Conservation (phyloP, 2,797 vertebrate genomes). For the Cyprinella venusta region DNA sequence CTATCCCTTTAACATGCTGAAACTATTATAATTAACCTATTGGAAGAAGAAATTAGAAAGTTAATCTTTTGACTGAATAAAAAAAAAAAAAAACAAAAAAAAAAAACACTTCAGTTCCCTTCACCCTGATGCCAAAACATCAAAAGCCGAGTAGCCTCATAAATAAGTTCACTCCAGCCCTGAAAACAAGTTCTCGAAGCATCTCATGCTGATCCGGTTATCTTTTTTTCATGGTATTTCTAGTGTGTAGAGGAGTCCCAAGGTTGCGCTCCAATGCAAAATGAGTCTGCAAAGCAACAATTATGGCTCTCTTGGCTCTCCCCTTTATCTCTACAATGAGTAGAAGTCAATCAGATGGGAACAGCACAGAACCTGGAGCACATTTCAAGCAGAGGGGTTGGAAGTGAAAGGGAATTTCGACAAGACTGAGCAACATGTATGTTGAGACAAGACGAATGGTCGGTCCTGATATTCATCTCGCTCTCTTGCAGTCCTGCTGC, state of each 20-base stretch:
- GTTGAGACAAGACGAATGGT: slow-evolving; percentile 71
- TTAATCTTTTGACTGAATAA: neutral
- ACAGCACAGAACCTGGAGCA: neutral
- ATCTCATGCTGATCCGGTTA: slow-evolving; percentile 14
- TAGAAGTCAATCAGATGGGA: neutral
- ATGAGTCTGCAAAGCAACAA: slow-evolving; percentile 22
- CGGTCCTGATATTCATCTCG: slow-evolving; percentile 73
- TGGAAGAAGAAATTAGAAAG: neutral
- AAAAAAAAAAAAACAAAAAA: neutral
- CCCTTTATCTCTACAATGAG: slow-evolving; percentile 1
- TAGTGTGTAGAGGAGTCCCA: slow-evolving; percentile 3
- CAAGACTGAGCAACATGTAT: slow-evolving; percentile 67
- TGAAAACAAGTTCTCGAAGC: slow-evolving; percentile 21
- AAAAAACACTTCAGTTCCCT: neutral
- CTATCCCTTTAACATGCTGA: neutral
- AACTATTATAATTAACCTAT: neutral
- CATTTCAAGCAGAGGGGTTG: slow-evolving; percentile 40
- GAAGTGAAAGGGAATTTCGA: slow-evolving; percentile 60
- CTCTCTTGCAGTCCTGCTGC: slow-evolving; percentile 68
- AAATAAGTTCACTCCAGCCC: neutral
- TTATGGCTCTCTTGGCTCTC: slow-evolving; percentile 13
- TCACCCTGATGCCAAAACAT: neutral
- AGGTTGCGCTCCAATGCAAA: slow-evolving; percentile 25
- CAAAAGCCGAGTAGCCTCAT: neutral
- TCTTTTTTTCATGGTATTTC: slow-evolving; percentile 18